These are phyloP conservation scores for Lepeophtheirus nordmannii DNA, from an alignment of 2,888 invertebrate genomes.

Conservation along the genomic window DNA sequence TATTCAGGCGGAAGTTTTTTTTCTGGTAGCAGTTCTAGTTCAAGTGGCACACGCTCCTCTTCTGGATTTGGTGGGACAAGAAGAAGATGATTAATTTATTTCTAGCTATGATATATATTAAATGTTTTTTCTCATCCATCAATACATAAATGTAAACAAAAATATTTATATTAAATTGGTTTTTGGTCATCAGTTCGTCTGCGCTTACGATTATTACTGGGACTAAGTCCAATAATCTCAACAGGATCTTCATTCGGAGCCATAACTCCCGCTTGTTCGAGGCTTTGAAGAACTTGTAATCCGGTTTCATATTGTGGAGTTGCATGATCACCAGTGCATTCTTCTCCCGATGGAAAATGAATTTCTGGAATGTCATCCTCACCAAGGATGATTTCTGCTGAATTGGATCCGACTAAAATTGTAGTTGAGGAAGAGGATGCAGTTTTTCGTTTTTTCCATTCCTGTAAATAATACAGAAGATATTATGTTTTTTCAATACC, in stretches of 20 bases:
- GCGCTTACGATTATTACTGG: no score
- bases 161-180: no score
- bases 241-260: no score
- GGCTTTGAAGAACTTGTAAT: constrained; percentile 8
- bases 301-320: constrained; percentile 8
- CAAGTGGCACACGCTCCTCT: constrained; percentile 26
- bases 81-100: constrained; percentile 26
- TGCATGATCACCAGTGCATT: constrained; percentile 1
- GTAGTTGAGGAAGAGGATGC: no score
- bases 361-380: constrained; percentile 7
- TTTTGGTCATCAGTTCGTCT: no score
- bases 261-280: not conserved
- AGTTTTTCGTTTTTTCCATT: no score
- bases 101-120: no score
- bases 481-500: no score
- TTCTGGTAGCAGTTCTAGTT: constrained; percentile 26
- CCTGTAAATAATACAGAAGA: no score
- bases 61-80: constrained; percentile 30
- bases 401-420: not conserved
- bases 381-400: not conserved
- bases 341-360: constrained; percentile 11
- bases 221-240: no score
- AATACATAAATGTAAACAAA: no score
- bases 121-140: no score
- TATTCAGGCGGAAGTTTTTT: constrained; percentile 24